Evolutionary conservation across 1,140 invertebrate genomes (phyloP).

Genomic region (Leptoteleia sp.): DNA sequence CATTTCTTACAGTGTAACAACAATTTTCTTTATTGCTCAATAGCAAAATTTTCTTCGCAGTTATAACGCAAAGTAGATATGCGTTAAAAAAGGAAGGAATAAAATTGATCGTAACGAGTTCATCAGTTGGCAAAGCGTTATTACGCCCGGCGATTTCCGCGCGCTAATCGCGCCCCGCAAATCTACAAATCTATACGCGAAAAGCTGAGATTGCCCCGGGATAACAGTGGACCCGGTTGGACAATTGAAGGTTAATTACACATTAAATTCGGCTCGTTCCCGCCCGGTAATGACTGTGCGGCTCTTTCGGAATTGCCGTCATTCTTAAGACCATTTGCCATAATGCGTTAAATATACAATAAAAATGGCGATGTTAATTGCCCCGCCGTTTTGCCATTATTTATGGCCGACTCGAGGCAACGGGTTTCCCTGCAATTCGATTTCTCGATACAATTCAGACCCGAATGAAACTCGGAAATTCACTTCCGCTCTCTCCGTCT

Average conservation of each 20-base stretch:
- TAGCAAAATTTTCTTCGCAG: too few relatives aligned
- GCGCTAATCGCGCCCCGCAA: background rate
- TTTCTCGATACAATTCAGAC: slow-evolving; percentile 36
- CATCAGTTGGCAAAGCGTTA: slow-evolving; percentile 16
- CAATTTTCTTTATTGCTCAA: too few relatives aligned
- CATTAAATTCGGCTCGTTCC: slow-evolving; percentile 45
- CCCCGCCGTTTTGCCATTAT: slow-evolving; percentile 14
- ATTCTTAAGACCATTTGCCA: slow-evolving; percentile 38
- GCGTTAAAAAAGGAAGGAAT: background rate
- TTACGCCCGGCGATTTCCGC: slow-evolving; percentile 6
- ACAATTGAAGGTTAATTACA: slow-evolving; percentile 46
- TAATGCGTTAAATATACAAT: slow-evolving; percentile 43
- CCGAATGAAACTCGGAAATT: slow-evolving; percentile 28
- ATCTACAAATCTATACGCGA: slow-evolving; percentile 26
- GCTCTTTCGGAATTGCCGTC: slow-evolving; percentile 37
- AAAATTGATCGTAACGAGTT: slow-evolving; percentile 19
- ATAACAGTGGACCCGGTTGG: slow-evolving; percentile 19
- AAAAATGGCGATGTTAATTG: slow-evolving; percentile 44
- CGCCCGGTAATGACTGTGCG: slow-evolving; percentile 35
- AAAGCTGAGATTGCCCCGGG: slow-evolving; percentile 36
- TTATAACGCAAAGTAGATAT: too few relatives aligned
- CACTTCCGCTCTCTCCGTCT: slow-evolving; percentile 20
- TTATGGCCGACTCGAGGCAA: slow-evolving; percentile 8
- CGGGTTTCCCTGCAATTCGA: slow-evolving; percentile 19
- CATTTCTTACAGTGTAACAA: too few relatives aligned